phyloP scores from a whole-genome alignment of 2,888 invertebrate genomes.

The Cataglyphis albicans region DNA sequence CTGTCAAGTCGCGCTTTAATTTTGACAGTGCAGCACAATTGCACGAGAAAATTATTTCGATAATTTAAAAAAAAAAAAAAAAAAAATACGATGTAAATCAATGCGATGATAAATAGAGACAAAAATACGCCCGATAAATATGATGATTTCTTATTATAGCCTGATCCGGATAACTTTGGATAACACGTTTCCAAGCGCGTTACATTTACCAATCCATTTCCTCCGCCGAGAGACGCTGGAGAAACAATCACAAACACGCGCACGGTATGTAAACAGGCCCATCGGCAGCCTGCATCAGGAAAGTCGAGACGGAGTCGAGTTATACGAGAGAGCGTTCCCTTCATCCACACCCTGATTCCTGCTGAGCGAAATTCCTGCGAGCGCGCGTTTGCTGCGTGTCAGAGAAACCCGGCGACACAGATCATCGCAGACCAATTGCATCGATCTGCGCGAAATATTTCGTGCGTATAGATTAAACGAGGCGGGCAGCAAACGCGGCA shows the following conservation, averaged over 20 bases:
- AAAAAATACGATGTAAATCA: background rate
- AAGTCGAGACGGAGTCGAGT: background rate
- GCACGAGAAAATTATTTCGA: background rate
- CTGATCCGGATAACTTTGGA: background rate
- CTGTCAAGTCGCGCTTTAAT: background rate
- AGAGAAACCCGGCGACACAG: background rate
- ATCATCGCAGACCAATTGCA: conserved; percentile 2
- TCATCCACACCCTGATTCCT: conserved; percentile 30
- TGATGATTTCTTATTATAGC: background rate
- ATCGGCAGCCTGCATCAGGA: background rate
- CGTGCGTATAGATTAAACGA: too few relatives aligned
- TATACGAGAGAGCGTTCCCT: background rate
- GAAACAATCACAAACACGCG: background rate
- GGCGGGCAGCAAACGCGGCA: background rate
- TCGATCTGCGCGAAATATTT: background rate
- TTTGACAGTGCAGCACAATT: background rate
- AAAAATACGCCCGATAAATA: background rate
- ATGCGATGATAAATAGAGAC: background rate
- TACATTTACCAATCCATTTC: background rate
- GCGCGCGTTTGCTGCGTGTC: conserved; percentile 20
- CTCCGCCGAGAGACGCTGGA: background rate
- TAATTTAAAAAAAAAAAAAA: background rate
- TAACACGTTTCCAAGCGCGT: background rate
- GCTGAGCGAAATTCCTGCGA: background rate
- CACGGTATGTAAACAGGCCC: background rate